These are phyloP conservation scores for Clarias fuscus DNA, from an alignment of 2,797 vertebrate genomes.

Conservation along the genomic window DNA sequence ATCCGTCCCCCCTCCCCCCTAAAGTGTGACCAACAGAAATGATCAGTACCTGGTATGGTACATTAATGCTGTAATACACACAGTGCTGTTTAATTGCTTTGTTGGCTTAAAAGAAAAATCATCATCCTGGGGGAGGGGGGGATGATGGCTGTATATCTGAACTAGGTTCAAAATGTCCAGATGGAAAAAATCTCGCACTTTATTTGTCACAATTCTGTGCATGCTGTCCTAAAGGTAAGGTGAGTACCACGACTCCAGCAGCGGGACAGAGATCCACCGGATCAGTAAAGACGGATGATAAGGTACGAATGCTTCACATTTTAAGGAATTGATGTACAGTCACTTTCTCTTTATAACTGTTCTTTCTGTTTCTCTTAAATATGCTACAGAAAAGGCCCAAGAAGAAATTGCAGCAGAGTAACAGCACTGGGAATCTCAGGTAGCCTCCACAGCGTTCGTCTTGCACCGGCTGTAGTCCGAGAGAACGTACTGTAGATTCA, in stretches of 20 bases:
- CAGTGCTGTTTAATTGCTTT: not conserved
- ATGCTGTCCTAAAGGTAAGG: constrained; percentile 45
- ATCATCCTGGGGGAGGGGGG: not conserved
- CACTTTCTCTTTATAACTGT: not conserved
- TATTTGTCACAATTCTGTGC: not conserved
- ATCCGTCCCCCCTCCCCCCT: not conserved
- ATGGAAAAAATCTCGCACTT: not conserved
- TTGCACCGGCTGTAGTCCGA: not conserved
- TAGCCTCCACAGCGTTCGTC: constrained; percentile 5
- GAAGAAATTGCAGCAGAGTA: constrained; percentile 57
- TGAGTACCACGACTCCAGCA: constrained; percentile 39
- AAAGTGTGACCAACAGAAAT: not conserved
- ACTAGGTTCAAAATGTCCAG: not conserved
- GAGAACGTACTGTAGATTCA: not conserved
- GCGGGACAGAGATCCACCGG: not conserved
- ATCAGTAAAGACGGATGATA: constrained; percentile 32
- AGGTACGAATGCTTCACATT: constrained; percentile 27
- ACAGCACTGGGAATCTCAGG: constrained; percentile 66
- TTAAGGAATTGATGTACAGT: no score
- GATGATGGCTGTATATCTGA: not conserved
- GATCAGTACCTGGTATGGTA: not conserved
- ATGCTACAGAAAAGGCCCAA: constrained; percentile 35
- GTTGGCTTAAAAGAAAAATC: no score
- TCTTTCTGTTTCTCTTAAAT: not conserved
- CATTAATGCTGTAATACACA: not conserved